Percentiles rank a stretch among this genome's conserved stretches.
Evolutionary conservation across 2,888 invertebrate species (phyloP).

Genomic region (Leucozona laternaria): DNA sequence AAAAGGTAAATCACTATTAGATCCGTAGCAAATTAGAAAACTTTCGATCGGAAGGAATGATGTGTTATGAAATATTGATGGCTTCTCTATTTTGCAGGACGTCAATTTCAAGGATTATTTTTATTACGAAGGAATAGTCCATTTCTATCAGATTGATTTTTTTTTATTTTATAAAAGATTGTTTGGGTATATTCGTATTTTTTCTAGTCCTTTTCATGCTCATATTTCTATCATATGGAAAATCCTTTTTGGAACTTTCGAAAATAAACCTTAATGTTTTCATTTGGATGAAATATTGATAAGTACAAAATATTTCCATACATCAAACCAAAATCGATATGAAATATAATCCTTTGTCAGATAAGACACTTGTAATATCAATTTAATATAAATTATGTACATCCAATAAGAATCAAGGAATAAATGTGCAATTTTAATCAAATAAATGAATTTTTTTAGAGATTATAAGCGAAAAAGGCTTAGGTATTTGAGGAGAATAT

Average conservation of each 20-base stretch:
- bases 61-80: conserved; percentile 70
- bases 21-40: conserved; percentile 69
- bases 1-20: conserved; percentile 47
- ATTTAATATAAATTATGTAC: conserved; percentile 55
- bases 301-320: background rate
- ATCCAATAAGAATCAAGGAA: background rate
- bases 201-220: background rate
- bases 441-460: conserved; percentile 15
- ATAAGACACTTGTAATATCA: conserved; percentile 43
- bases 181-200: background rate
- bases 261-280: conserved; percentile 35
- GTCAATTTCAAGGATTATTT: conserved; percentile 64
- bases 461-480: background rate
- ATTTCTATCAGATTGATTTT: conserved; percentile 48
- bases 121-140: conserved; percentile 29
- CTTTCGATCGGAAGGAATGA: conserved; percentile 66
- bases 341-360: background rate
- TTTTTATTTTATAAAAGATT: background rate
- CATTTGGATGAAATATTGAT: conserved; percentile 36
- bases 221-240: conserved; percentile 21
- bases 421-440: conserved; percentile 51
- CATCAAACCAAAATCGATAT: background rate
- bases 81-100: conserved; percentile 37
- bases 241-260: conserved; percentile 24
- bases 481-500: background rate